Conservation (phyloP, 1,140 invertebrate species). For the Hylaeus volcanicus region DNA sequence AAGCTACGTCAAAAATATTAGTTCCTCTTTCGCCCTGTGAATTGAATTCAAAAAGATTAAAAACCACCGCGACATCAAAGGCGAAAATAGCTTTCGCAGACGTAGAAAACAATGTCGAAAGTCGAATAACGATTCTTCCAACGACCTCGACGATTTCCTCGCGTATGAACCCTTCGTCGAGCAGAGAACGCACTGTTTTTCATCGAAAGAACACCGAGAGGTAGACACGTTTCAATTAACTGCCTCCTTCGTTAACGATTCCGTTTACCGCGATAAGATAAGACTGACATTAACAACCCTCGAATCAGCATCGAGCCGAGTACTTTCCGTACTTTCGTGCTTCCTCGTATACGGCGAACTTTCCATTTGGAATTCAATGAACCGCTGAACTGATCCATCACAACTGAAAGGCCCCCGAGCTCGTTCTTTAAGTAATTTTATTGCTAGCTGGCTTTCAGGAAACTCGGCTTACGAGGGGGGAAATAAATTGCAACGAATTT, state of each 20-base stretch:
- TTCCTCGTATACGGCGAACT: not conserved
- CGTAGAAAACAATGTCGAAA: too few relatives aligned
- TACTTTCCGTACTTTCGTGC: slow-evolving; percentile 7
- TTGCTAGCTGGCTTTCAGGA: not conserved
- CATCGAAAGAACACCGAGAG: not conserved
- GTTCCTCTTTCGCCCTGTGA: too few relatives aligned
- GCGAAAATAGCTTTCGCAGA: too few relatives aligned
- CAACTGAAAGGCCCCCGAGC: not conserved
- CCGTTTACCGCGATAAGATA: slow-evolving; percentile 27
- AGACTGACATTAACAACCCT: slow-evolving; percentile 32
- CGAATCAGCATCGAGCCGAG: slow-evolving; percentile 12
- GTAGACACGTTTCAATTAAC: slow-evolving; percentile 9
- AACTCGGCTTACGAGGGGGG: not conserved
- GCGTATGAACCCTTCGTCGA: not conserved
- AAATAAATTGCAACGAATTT: slow-evolving; percentile 30
- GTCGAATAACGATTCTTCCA: too few relatives aligned
- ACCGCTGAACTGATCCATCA: slow-evolving; percentile 20
- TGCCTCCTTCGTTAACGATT: slow-evolving; percentile 19
- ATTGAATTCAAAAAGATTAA: too few relatives aligned
- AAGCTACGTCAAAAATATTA: too few relatives aligned
- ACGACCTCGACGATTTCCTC: not conserved
- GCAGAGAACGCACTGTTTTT: not conserved
- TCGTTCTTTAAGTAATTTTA: slow-evolving; percentile 25
- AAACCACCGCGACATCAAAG: too few relatives aligned
- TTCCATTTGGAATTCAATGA: slow-evolving; percentile 47